Evolutionary conservation across 2,797 vertebrate genomes (phyloP).

Genomic region (Molossus molossus): DNA sequence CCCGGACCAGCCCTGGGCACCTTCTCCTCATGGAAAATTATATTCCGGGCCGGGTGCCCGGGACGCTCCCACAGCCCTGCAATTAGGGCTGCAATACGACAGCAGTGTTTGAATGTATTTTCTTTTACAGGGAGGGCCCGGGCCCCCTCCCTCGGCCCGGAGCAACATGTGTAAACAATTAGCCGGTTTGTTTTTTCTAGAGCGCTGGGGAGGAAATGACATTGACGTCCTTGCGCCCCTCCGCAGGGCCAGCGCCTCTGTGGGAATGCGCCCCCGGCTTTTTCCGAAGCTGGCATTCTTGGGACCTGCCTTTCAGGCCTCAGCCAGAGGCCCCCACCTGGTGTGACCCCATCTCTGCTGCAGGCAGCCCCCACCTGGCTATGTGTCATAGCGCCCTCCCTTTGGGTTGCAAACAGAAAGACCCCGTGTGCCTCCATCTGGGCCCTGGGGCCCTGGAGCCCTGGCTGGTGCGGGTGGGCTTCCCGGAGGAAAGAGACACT

Average conservation of each 20-base stretch:
- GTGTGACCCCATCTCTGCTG: neutral
- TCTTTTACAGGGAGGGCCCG: conserved; percentile 81
- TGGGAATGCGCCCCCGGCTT: conserved; percentile 79
- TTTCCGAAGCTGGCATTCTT: conserved; percentile 23
- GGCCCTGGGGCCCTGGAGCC: neutral
- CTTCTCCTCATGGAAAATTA: conserved; percentile 67
- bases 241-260: conserved; percentile 71
- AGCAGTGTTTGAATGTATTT: conserved; percentile 83
- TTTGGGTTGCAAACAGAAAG: neutral
- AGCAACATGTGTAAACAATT: conserved; percentile 89
- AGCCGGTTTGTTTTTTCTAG: conserved; percentile 89
- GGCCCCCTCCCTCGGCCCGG: conserved; percentile 82
- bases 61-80: conserved; percentile 72
- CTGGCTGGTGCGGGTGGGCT: neutral
- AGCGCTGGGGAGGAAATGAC: conserved; percentile 86
- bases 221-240: conserved; percentile 85
- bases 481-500: neutral
- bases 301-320: neutral
- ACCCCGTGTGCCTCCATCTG: fast-evolving
- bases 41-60: conserved; percentile 62
- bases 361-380: neutral
- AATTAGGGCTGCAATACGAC: conserved; percentile 68
- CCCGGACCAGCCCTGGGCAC: conserved; percentile 65
- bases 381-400: neutral
- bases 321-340: fast-evolving